Evolutionary conservation across 2,888 invertebrate species (phyloP).

Genomic region (Agapetus fuscipes): DNA sequence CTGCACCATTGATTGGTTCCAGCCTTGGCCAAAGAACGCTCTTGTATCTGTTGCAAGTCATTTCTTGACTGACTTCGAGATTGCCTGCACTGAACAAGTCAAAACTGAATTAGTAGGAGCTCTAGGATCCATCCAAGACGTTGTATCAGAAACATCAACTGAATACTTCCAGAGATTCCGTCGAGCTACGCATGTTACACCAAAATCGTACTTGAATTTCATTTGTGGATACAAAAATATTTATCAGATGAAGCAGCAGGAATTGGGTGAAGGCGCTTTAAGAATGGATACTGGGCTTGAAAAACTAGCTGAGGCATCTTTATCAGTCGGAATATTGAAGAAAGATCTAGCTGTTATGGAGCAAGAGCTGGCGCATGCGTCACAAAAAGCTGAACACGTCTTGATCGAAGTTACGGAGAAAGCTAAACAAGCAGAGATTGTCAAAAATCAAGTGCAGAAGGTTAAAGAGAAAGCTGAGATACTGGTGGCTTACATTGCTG

Average conservation of each 20-base stretch:
- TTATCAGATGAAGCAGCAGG: slow-evolving; percentile 79
- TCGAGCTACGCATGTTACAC: slow-evolving; percentile 91
- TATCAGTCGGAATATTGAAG: slow-evolving; percentile 84
- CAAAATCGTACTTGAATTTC: slow-evolving; percentile 93
- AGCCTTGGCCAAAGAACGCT: slow-evolving; percentile 96
- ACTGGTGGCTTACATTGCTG: slow-evolving; percentile 74
- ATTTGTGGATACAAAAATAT: slow-evolving; percentile 92
- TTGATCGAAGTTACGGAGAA: slow-evolving; percentile 84
- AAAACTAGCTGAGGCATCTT: slow-evolving; percentile 90
- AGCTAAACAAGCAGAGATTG: slow-evolving; percentile 91
- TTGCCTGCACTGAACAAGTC: slow-evolving; percentile 74
- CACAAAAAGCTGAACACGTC: slow-evolving; percentile 83
- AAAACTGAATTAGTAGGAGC: slow-evolving; percentile 82
- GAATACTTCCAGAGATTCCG: slow-evolving; percentile 89
- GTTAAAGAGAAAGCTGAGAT: slow-evolving; percentile 94
- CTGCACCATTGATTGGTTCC: slow-evolving; percentile 97
- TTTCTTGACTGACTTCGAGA: slow-evolving; percentile 80
- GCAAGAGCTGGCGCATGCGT: slow-evolving; percentile 84
- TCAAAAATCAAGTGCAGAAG: slow-evolving; percentile 90
- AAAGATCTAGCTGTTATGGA: slow-evolving; percentile 92
- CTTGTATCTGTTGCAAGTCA: slow-evolving; percentile 87
- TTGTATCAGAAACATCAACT: slow-evolving; percentile 72
- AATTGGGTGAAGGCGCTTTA: slow-evolving; percentile 80
- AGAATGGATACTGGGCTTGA: slow-evolving; percentile 94
- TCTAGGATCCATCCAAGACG: slow-evolving; percentile 88